These are phyloP conservation scores for Ethmia dodecea DNA, from an alignment of 2,888 invertebrate genomes.

Conservation along the genomic window DNA sequence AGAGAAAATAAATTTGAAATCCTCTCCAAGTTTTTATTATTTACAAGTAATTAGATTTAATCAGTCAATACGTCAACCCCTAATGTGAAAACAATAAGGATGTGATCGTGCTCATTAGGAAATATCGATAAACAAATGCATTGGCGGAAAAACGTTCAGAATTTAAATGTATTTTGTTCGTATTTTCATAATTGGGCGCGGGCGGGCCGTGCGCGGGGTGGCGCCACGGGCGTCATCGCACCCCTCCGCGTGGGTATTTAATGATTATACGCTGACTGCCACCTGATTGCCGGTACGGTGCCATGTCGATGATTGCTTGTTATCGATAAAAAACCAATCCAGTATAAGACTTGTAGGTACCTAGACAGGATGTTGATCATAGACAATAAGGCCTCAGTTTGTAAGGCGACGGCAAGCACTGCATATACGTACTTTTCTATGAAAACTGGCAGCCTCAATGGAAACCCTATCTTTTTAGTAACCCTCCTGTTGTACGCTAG, in stretches of 20 bases:
- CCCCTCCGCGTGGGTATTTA: conserved; percentile 74
- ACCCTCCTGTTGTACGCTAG: too few species aligned
- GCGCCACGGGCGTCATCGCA: conserved; percentile 66
- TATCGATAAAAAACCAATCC: conserved; percentile 62
- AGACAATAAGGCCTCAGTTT: too few species aligned
- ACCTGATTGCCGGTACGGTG: conserved; percentile 59
- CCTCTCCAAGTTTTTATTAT: too few species aligned
- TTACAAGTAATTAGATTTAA: conserved; percentile 19
- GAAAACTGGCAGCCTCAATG: too few species aligned
- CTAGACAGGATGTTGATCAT: too few species aligned
- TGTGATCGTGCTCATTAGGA: conserved; percentile 35
- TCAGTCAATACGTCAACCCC: conserved; percentile 24
- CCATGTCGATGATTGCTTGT: conserved; percentile 47
- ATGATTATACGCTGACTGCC: conserved; percentile 77
- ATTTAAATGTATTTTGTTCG: conserved; percentile 73
- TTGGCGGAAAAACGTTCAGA: conserved; percentile 14
- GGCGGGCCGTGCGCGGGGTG: conserved; percentile 43
- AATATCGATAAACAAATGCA: conserved; percentile 39
- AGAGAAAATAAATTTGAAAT: too few species aligned
- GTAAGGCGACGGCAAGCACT: too few species aligned
- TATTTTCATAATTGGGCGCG: conserved; percentile 76
- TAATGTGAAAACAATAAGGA: conserved; percentile 35
- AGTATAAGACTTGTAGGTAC: too few species aligned
- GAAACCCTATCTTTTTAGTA: too few species aligned
- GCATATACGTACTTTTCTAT: too few species aligned